Evolutionary conservation across 2,113 vertebrate species (phyloP).

Genomic region (Muntiacus reevesi): DNA sequence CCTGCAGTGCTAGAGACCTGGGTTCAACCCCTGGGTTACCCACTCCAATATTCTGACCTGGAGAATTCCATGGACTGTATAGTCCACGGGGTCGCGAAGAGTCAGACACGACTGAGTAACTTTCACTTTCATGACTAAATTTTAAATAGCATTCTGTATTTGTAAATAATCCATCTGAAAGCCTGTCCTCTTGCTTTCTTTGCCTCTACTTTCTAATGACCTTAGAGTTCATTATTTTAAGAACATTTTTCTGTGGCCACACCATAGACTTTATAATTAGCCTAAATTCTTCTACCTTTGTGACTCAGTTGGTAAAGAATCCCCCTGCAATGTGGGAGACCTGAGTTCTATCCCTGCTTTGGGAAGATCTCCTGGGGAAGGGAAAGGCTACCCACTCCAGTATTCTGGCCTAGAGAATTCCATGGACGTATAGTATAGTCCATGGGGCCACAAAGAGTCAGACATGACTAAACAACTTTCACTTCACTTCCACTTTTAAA

Average conservation of each 20-base stretch:
- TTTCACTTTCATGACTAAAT: background rate
- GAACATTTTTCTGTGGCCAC: background rate
- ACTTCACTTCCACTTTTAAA: background rate
- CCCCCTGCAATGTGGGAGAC: background rate
- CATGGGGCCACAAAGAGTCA: background rate
- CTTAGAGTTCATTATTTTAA: background rate
- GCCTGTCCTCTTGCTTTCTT: background rate
- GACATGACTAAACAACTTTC: background rate
- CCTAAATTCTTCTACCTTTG: background rate
- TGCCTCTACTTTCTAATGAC: background rate
- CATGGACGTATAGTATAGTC: background rate
- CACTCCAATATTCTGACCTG: background rate
- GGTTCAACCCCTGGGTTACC: background rate
- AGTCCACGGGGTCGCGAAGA: background rate
- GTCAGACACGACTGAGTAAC: fast-evolving
- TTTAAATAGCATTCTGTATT: background rate
- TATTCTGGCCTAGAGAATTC: background rate
- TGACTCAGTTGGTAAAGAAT: background rate
- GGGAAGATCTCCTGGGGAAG: background rate
- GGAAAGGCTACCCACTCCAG: background rate
- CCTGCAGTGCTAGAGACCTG: background rate
- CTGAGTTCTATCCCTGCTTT: background rate
- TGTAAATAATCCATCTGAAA: background rate
- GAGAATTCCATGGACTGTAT: background rate
- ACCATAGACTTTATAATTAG: background rate